Percentiles rank a stretch among this genome's conserved stretches.
Conservation (phyloP, 2,113 vertebrate genomes). For the Meles meles region DNA sequence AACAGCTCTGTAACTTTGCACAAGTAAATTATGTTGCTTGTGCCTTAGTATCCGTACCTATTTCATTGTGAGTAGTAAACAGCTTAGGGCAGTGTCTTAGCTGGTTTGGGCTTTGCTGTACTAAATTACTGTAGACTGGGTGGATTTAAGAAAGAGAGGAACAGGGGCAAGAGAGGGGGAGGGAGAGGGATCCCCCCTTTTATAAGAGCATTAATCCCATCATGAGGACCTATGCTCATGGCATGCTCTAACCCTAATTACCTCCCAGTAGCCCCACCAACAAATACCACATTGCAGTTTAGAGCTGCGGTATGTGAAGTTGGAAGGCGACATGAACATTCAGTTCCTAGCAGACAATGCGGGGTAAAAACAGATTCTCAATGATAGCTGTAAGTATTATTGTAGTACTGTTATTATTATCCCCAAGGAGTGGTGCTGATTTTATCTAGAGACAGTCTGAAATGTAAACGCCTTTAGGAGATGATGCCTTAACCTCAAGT, state of each 20-base stretch:
- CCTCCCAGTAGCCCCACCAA: not conserved
- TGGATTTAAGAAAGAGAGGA: not conserved
- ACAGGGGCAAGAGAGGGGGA: not conserved
- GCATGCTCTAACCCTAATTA: not conserved
- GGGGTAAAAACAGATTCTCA: not conserved
- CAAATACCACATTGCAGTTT: not conserved
- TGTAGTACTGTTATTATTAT: not conserved
- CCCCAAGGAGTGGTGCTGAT: not conserved
- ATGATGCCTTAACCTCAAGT: not conserved
- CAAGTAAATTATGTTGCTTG: not conserved
- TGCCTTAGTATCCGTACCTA: not conserved
- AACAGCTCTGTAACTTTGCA: not conserved
- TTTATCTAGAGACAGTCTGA: not conserved
- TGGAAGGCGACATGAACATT: not conserved
- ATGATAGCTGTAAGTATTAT: not conserved
- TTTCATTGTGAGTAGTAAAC: not conserved
- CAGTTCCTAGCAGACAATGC: not conserved
- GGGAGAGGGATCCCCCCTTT: not conserved
- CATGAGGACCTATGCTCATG: not conserved
- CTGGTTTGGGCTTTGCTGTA: not conserved
- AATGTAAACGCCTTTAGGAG: not conserved
- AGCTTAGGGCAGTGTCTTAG: not conserved
- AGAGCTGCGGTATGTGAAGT: not conserved
- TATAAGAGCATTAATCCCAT: not conserved
- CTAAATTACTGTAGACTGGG: not conserved